A percentile compares a stretch with the other conserved stretches of the same genome.
Evolutionary conservation across 2,113 vertebrate genomes (phyloP).

Genomic region (Eurystomus gularis): DNA sequence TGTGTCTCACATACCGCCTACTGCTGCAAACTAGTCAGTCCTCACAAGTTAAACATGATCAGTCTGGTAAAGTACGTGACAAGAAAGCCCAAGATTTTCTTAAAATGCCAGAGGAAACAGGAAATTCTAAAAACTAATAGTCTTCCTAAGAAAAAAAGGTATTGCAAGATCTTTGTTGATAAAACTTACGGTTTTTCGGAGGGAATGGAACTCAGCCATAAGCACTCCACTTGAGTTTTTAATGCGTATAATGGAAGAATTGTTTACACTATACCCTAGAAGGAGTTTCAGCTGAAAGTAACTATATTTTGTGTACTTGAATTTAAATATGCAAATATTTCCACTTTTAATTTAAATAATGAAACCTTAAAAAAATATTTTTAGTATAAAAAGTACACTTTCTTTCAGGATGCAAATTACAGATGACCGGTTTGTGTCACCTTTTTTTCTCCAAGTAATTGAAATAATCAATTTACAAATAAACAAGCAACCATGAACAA

Average conservation of each 20-base stretch:
- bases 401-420: neutral
- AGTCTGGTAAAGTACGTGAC: neutral
- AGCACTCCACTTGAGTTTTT: neutral
- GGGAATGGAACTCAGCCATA: neutral
- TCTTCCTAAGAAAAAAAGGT: neutral
- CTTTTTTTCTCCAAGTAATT: neutral
- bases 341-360: neutral
- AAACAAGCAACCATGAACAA: neutral
- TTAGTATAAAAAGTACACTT: neutral
- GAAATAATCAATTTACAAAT: neutral
- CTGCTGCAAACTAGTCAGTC: conserved; percentile 4
- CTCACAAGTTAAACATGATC: neutral
- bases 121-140: neutral
- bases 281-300: neutral
- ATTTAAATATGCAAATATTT: neutral
- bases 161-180: neutral
- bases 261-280: neutral
- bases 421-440: neutral
- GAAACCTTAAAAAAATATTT: neutral
- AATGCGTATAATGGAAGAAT: neutral
- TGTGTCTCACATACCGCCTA: conserved; percentile 18
- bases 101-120: neutral
- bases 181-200: neutral
- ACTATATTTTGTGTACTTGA: neutral
- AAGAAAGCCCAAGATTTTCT: neutral